phyloP scores from a whole-genome alignment of 2,797 vertebrate genomes.

The Protonibea diacanthus region DNA sequence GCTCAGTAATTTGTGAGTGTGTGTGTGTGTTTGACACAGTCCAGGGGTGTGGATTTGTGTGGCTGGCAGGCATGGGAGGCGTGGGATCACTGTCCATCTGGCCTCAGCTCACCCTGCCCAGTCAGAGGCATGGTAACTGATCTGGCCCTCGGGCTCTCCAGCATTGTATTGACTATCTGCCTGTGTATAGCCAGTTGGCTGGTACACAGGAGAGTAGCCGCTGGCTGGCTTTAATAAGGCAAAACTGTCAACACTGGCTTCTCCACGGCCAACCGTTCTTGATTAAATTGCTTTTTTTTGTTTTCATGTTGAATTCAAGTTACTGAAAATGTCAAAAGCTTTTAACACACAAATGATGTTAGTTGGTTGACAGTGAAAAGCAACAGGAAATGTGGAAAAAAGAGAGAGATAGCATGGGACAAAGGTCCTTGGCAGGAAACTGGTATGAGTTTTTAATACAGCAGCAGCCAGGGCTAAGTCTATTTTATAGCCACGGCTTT shows the following conservation, averaged over 20 bases:
- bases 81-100: conserved; percentile 64
- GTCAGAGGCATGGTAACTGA: conserved; percentile 64
- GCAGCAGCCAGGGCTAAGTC: background rate
- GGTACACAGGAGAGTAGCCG: conserved; percentile 12
- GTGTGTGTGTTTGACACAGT: conserved; percentile 11
- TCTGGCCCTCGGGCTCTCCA: conserved; percentile 56
- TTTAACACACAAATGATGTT: background rate
- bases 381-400: conserved; percentile 23
- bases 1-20: conserved; percentile 5
- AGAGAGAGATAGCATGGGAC: conserved; percentile 2
- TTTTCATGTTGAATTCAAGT: conserved; percentile 7
- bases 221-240: conserved; percentile 8
- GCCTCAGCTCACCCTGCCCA: conserved; percentile 56
- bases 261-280: background rate
- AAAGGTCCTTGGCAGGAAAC: conserved; percentile 8
- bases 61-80: conserved; percentile 19
- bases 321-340: background rate
- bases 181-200: conserved; percentile 39
- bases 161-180: conserved; percentile 63
- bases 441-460: background rate
- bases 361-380: conserved; percentile 7
- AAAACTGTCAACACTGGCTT: conserved; percentile 29
- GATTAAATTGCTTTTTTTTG: background rate
- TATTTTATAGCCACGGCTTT: conserved; percentile 4
- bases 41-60: conserved; percentile 29